phyloP scores from a whole-genome alignment of 2,888 invertebrate genomes.

The Eupithecia exiguata region DNA sequence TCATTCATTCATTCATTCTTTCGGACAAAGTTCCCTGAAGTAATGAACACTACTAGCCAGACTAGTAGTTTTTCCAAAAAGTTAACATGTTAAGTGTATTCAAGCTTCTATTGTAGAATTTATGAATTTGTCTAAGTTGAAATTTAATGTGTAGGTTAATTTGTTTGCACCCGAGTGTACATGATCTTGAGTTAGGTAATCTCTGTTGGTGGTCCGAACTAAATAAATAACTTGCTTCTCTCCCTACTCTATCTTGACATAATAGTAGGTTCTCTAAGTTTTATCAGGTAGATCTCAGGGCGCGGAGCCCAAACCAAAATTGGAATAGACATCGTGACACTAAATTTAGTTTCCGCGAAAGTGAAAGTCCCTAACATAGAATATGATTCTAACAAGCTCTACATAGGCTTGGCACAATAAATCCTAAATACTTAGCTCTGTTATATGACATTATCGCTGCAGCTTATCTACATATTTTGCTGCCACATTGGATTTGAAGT shows the following conservation, averaged over 20 bases:
- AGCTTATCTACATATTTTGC: background rate
- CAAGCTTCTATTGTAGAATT: no score
- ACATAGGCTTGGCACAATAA: background rate
- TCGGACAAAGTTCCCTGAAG: no score
- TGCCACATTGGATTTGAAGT: background rate
- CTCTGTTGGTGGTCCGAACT: background rate
- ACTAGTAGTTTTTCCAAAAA: no score
- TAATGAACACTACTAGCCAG: no score
- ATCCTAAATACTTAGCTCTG: background rate
- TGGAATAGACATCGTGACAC: slow-evolving; percentile 28
- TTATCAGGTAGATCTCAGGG: background rate
- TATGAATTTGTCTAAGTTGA: background rate
- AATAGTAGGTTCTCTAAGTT: background rate
- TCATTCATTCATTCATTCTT: no score
- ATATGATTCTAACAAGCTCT: background rate
- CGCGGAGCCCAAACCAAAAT: background rate
- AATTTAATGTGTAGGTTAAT: background rate
- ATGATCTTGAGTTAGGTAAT: background rate
- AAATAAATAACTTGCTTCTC: background rate
- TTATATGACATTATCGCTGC: background rate
- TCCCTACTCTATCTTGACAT: background rate
- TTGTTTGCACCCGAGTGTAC: background rate
- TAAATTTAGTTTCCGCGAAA: slow-evolving; percentile 24
- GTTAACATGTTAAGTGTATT: background rate
- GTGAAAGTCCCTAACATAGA: background rate